Base-by-base conservation (phyloP, 2,888 invertebrate genomes). In the Laothoe populi region DNA sequence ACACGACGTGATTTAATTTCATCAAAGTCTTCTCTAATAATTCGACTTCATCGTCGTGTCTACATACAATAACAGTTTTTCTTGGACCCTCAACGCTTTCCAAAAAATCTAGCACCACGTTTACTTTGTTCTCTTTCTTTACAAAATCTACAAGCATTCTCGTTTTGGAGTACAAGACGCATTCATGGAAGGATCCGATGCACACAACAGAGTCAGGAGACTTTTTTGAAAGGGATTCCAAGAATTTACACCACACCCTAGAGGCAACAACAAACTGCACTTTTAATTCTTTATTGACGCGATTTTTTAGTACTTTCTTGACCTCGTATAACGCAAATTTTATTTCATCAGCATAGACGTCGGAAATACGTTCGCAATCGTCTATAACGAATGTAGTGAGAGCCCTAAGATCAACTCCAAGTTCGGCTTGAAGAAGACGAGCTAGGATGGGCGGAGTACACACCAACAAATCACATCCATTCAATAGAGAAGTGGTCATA, bases 121-220 rank as follows among this genome's bases (percentile, higher is more conserved):
- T 70, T 0, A 85, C 62, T 81, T 95, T 95, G 2, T 85, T 82
- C 1, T 86, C 79, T 8, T 87, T 82, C 26, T 82, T 79, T 1
- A 89, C 79, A 53, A 88, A 88, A 62, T 81, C 81, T 0, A 90
- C 85, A 0, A 83, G 74, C 16, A 86, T 88, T n/a, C 75, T 87
- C 64, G 68, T 93, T 86, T 79, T 94, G 70, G 95, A 95, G 83
- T 96, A 97, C 13, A 96, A 86, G 0, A 96, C 94, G 57, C 96
- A 96, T 85, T 97, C 97, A 69, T 96, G 93, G 70, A 95, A 95
- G 23, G 96, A 95, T 0, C 95, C 94, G 62, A 97, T 95, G 62
- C 95, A 95, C 4, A 97, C 84, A 0, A 95, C 87, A 0, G 96
- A 95, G 72, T 94, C 93, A 0, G 92, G 87, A 16, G 95, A 92